phyloP scores from a whole-genome alignment of 2,888 invertebrate genomes.

The Leucozona laternaria region DNA sequence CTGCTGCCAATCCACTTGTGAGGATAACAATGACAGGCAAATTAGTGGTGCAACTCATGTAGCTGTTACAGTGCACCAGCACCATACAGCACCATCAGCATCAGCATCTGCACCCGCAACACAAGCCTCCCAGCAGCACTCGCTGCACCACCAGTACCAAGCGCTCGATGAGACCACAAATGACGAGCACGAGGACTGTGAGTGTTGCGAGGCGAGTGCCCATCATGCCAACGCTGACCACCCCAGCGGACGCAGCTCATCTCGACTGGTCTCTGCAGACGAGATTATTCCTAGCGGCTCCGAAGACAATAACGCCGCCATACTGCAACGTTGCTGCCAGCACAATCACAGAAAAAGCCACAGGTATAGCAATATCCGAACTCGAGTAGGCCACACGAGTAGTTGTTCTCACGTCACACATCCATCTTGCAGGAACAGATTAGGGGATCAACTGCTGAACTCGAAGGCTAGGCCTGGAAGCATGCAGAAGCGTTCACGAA shows the following conservation, averaged over 20 bases:
- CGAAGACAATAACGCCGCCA: constrained; percentile 76
- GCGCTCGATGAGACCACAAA: constrained; percentile 73
- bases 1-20: constrained; percentile 68
- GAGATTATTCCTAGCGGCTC: constrained; percentile 78
- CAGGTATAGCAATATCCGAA: constrained; percentile 67
- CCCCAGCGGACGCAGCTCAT: constrained; percentile 71
- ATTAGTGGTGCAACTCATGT: constrained; percentile 78
- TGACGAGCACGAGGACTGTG: constrained; percentile 70
- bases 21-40: constrained; percentile 76
- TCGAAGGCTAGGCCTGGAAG: constrained; percentile 62
- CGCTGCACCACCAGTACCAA: constrained; percentile 74
- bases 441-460: constrained; percentile 75
- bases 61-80: constrained; percentile 77
- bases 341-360: constrained; percentile 74
- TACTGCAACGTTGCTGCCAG: constrained; percentile 70
- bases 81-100: constrained; percentile 71
- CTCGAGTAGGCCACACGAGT: constrained; percentile 60
- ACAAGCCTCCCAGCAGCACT: constrained; percentile 69
- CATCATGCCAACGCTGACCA: constrained; percentile 62
- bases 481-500: constrained; percentile 71
- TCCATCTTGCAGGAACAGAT: constrained; percentile 76
- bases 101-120: constrained; percentile 51
- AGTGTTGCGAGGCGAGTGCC: constrained; percentile 57
- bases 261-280: constrained; percentile 73
- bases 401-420: constrained; percentile 72